Conservation (phyloP, 2,888 invertebrate species). For the Xylota sylvarum region DNA sequence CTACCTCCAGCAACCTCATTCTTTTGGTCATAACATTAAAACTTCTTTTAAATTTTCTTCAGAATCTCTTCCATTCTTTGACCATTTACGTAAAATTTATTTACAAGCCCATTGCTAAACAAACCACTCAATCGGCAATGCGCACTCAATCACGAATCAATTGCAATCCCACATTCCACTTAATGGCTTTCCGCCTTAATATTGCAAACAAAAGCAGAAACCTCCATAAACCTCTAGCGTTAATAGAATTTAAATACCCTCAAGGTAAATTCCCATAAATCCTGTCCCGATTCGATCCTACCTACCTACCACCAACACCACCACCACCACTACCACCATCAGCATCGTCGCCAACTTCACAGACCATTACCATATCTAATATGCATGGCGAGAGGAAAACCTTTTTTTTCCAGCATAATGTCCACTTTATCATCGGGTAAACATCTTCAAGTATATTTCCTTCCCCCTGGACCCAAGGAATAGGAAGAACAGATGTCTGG, state of each 20-base stretch:
- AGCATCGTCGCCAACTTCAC: conserved; percentile 49
- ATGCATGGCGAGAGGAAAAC: conserved; percentile 52
- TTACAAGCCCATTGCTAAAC: conserved; percentile 2
- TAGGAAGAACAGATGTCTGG: conserved; percentile 66
- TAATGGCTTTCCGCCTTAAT: conserved; percentile 48
- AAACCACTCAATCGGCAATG: conserved; percentile 47
- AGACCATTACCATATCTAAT: conserved; percentile 76
- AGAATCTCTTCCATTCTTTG: neutral
- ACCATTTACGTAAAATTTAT: neutral
- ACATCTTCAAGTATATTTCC: conserved; percentile 62
- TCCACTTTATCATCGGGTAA: conserved; percentile 72
- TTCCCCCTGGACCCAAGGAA: conserved; percentile 15
- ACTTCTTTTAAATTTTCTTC: neutral
- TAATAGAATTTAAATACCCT: conserved; percentile 77
- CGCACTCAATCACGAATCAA: conserved; percentile 51
- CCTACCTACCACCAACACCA: conserved; percentile 14
- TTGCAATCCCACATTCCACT: conserved; percentile 58
- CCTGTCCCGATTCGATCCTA: conserved; percentile 42
- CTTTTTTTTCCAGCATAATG: conserved; percentile 68
- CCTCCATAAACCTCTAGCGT: conserved; percentile 66
- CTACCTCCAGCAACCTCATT: neutral
- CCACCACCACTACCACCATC: conserved; percentile 25
- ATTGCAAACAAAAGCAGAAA: conserved; percentile 47
- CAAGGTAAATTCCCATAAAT: conserved; percentile 72
- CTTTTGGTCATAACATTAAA: neutral